Conservation (phyloP, 2,888 invertebrate genomes). For the Dicyrtomina minuta region DNA sequence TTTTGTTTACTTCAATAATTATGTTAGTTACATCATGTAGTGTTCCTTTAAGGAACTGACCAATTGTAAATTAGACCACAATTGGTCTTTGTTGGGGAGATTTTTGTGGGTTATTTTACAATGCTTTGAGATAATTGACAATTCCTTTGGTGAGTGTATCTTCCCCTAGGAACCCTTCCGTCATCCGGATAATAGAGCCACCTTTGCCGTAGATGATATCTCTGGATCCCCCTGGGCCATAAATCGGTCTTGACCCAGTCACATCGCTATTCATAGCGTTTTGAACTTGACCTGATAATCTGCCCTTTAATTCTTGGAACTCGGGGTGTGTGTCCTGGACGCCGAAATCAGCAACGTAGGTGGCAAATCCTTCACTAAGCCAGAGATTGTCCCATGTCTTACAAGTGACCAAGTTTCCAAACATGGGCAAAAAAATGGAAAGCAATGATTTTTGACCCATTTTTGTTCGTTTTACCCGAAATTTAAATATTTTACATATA, state of each 20-base stretch:
- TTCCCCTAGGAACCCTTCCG: constrained; percentile 10
- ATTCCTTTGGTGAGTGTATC: constrained; percentile 20
- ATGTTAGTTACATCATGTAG: too few species aligned
- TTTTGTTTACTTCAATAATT: too few species aligned
- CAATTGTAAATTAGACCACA: too few species aligned
- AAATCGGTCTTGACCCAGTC: background rate
- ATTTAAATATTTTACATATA: too few species aligned
- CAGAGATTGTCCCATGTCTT: constrained; percentile 30
- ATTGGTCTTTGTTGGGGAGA: too few species aligned
- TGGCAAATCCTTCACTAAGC: constrained; percentile 49
- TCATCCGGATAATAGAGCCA: constrained; percentile 26
- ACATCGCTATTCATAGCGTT: constrained; percentile 24
- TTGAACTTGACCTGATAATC: constrained; percentile 10
- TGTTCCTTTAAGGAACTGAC: too few species aligned
- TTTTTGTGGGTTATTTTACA: too few species aligned
- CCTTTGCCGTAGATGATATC: constrained; percentile 56
- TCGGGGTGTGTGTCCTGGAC: background rate
- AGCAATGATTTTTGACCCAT: too few species aligned
- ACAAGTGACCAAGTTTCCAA: constrained; percentile 29
- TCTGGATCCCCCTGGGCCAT: background rate
- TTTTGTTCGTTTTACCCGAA: too few species aligned
- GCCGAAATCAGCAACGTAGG: constrained; percentile 29
- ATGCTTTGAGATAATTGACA: too few species aligned
- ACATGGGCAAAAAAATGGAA: constrained; percentile 12
- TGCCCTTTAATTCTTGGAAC: background rate